These are phyloP conservation scores for Aphelocoma californica DNA, from an alignment of 2,797 vertebrate genomes.

Conservation along the genomic window DNA sequence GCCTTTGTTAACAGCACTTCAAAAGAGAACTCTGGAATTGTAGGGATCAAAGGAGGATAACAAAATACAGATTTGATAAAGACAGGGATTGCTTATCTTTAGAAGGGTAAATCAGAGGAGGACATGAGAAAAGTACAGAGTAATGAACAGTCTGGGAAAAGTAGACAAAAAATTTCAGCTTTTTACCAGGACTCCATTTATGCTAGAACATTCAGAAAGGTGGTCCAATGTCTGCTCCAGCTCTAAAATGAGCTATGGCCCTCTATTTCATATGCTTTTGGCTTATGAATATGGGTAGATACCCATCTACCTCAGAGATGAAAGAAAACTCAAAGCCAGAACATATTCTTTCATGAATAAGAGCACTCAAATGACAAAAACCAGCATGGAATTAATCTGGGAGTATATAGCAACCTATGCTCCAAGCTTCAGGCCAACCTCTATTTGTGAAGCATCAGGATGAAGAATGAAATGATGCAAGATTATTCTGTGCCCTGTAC, in stretches of 20 bases:
- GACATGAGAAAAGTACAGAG: not conserved
- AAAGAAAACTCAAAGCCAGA: not conserved
- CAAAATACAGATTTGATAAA: slow-evolving; percentile 33
- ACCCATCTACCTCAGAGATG: not conserved
- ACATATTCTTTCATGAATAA: not conserved
- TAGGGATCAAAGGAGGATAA: slow-evolving; percentile 2
- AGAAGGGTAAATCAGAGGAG: not conserved
- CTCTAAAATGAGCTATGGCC: not conserved
- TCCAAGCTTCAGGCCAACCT: not conserved
- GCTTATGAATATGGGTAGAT: not conserved
- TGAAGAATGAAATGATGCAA: not conserved
- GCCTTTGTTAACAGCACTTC: not conserved
- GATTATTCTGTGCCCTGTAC: not conserved
- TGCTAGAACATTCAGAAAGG: not conserved
- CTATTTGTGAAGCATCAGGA: not conserved
- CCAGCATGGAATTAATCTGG: not conserved
- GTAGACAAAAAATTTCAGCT: not conserved
- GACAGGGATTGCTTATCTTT: not conserved
- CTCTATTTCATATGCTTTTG: not conserved
- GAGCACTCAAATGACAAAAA: not conserved
- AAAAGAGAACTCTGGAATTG: slow-evolving; percentile 4
- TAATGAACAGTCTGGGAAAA: not conserved
- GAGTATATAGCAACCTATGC: not conserved
- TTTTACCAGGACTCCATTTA: not conserved
- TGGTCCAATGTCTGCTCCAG: not conserved